Base-by-base conservation (phyloP, 1,140 invertebrate species). In the Eubasilissa regina region DNA sequence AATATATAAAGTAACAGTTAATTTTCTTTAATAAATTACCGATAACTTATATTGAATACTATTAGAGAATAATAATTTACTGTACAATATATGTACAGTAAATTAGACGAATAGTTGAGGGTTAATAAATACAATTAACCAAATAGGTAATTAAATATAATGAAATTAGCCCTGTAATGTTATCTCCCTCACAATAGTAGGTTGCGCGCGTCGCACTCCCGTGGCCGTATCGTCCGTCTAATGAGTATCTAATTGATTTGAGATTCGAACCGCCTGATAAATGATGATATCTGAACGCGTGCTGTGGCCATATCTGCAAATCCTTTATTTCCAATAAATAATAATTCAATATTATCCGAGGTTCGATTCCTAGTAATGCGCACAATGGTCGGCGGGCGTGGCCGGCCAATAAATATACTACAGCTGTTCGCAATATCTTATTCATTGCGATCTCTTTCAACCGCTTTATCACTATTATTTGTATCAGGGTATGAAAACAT, bases 211-310 rank as follows among this genome's bases (percentile, higher is more conserved):
- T n/a, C 25, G 1, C 25, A 35, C 25, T 35, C 25, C 25, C 48
- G n/a, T 51, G n/a, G 48, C 48, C 48, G n/a, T 51, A 11, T 13
- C 35, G 11, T n/a, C 21, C 44, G 47, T 66, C 21, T 75, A 80
- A 81, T 81, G 80, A 75, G 70, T 53, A 75, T 81, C 80, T 81
- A 81, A 81, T 81, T 81, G 80, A 81, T 78, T 81, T 78, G 64
- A 81, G 80, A 81, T 81, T 55, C 51, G 53, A 64, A 43, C 55
- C 19, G 17, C 60, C 66, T 58, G 80, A 81, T 81, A 81, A 81
- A 58, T 62, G 75, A 77, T 77, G 62, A 79, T 55, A 53, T 62
- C 51, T 35, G 17, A 53, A 73, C 66, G 77, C 77, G 77, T 48
- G 77, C 45, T 62, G 51, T 72, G 56, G 17, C 68, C 64, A 68